Base-by-base conservation (phyloP, 2,888 invertebrate genomes). In the Augochlorella aurata region DNA sequence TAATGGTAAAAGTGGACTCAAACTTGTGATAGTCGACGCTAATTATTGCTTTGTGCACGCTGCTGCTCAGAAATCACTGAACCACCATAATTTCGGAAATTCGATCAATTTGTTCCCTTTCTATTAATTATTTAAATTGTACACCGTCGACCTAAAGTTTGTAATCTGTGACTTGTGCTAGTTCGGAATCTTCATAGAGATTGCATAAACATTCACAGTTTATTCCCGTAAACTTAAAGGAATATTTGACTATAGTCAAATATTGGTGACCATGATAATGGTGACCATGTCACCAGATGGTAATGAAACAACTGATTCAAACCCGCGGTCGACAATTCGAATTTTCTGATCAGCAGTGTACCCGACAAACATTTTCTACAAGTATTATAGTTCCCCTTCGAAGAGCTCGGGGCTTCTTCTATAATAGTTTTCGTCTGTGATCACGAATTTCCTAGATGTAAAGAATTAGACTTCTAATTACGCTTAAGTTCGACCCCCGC, bases 361-460 rank as follows among this genome's bases (percentile, higher is more conserved):
- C 21, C 21, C 16, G 18, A 29, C 18, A 44, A 63, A 5, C 63
- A 8, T 21, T 77, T 66, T 44, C 24, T 12, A 65, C 65, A 73
- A 73, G 47, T 65, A 73, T 69, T 65, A 45, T 16, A 18, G 18
- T 61, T 21, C 47, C 45, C 14, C 21, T 38, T 66, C 24, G 50
- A 67, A 67, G 44, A n/a, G 45, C 21, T n/a, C 52, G 47, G 21
- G 50, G 38, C 49, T 61, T 54, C 45, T 58, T 50, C 49, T 24
- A 38, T 69, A 63, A 63, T 49, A 21, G 49, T 74, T 78, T 50
- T 18, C 72, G 69, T 73, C 78, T 78, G 80, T 78, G 80, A 80
- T 80, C 58, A n/a, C 63, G 44, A 52, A 52, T 73, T 73, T 80
- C 44, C 63, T 63, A 63, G 63, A 63, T 38, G 52, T 78, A 77